phyloP scores from a whole-genome alignment of 1,140 invertebrate species.

The Limonius californicus region DNA sequence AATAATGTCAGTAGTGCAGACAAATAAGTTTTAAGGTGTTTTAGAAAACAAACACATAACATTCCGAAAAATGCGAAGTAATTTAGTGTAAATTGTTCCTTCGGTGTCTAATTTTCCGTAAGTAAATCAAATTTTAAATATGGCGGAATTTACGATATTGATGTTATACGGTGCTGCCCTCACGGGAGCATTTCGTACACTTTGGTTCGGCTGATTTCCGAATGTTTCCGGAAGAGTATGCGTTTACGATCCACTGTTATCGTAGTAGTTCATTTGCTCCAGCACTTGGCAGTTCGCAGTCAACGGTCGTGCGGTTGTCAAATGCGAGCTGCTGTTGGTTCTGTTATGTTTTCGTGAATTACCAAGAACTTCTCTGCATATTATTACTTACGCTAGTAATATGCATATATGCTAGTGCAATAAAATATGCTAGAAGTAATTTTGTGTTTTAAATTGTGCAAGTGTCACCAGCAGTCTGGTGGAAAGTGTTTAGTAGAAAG shows the following conservation, averaged over 20 bases:
- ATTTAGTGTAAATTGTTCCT: too few relatives aligned
- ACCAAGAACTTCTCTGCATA: background rate
- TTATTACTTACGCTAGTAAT: conserved; percentile 9
- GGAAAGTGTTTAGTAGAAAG: conserved; percentile 18
- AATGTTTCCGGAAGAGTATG: background rate
- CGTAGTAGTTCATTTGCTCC: conserved; percentile 5
- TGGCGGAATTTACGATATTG: background rate
- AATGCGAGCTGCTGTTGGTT: conserved; percentile 9
- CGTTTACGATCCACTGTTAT: background rate
- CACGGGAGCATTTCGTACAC: background rate
- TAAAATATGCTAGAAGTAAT: conserved; percentile 17
- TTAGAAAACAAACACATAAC: too few relatives aligned
- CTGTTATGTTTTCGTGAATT: conserved; percentile 3
- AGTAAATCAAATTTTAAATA: too few relatives aligned
- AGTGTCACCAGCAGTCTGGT: conserved; percentile 15
- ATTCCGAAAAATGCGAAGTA: too few relatives aligned
- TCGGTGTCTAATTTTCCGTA: too few relatives aligned
- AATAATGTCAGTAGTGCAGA: too few relatives aligned
- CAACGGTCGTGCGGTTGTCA: conserved; percentile 7
- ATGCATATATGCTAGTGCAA: conserved; percentile 13
- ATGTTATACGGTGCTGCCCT: background rate
- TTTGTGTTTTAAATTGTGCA: conserved; percentile 18
- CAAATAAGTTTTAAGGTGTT: too few relatives aligned
- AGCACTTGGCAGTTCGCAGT: conserved; percentile 3
- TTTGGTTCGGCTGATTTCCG: background rate